Evolutionary conservation across 2,113 vertebrate species (phyloP).

Genomic region (Psittacara wagleri): DNA sequence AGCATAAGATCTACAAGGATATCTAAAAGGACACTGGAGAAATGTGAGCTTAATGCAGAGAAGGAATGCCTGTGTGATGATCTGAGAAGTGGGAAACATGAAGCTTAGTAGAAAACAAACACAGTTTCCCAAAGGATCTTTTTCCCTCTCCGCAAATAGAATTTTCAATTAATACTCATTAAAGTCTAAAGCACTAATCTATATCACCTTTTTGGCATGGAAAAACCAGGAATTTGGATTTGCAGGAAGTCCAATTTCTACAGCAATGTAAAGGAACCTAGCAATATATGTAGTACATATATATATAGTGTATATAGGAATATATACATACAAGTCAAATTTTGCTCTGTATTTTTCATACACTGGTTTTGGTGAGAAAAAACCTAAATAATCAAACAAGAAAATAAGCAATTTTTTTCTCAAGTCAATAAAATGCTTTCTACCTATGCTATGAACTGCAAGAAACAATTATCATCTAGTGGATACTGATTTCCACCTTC

Average conservation of each 20-base stretch:
- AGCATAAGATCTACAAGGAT: neutral
- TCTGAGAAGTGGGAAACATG: neutral
- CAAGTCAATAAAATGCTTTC: neutral
- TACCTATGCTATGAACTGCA: neutral
- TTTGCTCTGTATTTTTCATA: neutral
- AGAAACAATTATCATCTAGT: neutral
- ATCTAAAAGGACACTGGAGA: neutral
- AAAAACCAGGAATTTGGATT: neutral
- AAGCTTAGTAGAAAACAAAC: neutral
- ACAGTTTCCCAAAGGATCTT: neutral
- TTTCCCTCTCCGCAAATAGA: accelerated
- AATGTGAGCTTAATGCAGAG: neutral
- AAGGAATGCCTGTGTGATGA: neutral
- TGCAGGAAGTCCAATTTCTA: neutral
- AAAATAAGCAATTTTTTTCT: neutral
- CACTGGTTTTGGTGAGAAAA: neutral
- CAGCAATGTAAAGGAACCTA: neutral
- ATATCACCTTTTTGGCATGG: neutral
- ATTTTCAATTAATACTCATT: neutral
- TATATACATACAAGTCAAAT: neutral
- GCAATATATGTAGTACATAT: neutral
- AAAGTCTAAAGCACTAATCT: neutral
- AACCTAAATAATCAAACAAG: neutral
- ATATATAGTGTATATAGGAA: neutral
- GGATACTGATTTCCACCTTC: neutral